Conservation (phyloP, 2,797 vertebrate species). For the Phataginus tricuspis region DNA sequence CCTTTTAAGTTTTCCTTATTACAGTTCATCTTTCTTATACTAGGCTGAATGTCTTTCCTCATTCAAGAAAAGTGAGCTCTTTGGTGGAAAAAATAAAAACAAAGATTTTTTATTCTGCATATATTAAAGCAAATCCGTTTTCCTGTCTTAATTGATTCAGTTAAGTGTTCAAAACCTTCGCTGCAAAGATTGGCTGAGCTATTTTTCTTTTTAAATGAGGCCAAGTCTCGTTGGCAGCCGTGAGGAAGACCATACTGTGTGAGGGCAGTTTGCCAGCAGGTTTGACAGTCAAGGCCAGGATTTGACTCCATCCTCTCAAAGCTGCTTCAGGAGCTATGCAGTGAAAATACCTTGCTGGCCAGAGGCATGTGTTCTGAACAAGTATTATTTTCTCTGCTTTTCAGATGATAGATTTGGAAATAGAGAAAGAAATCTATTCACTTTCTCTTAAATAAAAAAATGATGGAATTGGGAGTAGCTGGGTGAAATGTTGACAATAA, state of each 20-base stretch:
- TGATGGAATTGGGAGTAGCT: neutral
- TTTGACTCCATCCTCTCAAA: neutral
- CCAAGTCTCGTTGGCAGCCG: conserved; percentile 59
- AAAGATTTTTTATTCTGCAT: conserved; percentile 3
- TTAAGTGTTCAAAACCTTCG: conserved; percentile 47
- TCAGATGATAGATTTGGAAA: neutral
- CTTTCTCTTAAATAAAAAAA: neutral
- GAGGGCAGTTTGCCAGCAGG: conserved; percentile 47
- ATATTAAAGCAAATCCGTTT: conserved; percentile 44
- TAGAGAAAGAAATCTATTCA: neutral
- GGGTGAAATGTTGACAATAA: neutral
- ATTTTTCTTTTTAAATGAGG: conserved; percentile 67
- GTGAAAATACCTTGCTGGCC: neutral
- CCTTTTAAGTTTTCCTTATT: conserved; percentile 49
- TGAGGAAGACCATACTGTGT: neutral
- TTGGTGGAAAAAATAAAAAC: conserved; percentile 35
- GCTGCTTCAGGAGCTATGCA: neutral
- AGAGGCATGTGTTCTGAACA: no score
- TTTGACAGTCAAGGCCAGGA: neutral
- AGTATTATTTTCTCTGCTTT: neutral
- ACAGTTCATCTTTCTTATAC: conserved; percentile 59
- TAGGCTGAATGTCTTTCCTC: conserved; percentile 40
- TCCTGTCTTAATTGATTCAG: conserved; percentile 67
- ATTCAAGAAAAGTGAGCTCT: conserved; percentile 38
- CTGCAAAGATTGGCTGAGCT: conserved; percentile 39